Conservation (phyloP, 1,140 invertebrate genomes). For the Periplaneta americana region DNA sequence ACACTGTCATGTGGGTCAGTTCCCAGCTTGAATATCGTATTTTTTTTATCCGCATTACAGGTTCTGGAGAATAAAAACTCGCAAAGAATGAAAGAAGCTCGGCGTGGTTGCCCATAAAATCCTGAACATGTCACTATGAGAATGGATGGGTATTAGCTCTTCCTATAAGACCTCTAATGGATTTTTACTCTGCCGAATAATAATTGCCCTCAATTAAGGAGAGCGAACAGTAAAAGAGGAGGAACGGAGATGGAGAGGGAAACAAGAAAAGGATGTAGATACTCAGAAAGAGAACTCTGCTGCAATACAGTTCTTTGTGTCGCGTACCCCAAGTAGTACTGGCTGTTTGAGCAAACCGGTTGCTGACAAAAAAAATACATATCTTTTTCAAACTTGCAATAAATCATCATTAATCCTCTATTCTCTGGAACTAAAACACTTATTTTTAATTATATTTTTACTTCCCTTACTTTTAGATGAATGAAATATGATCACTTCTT, state of each 20-base stretch:
- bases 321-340: neutral
- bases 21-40: neutral
- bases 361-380: too few species aligned
- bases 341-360: neutral
- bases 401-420: too few species aligned
- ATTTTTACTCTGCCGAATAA: neutral
- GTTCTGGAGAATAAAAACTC: neutral
- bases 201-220: neutral
- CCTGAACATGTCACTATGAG: neutral
- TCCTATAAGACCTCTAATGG: neutral
- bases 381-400: too few species aligned
- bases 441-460: too few species aligned
- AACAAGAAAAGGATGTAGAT: too few species aligned
- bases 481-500: too few species aligned
- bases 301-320: neutral
- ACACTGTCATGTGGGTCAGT: too few species aligned
- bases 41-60: neutral
- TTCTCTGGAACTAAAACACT: too few species aligned
- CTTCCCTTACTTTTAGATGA: too few species aligned
- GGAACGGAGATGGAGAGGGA: neutral
- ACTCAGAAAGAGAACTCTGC: neutral
- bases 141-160: neutral
- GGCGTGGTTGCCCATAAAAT: neutral
- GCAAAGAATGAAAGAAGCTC: neutral
- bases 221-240: neutral